Base-by-base conservation (phyloP, 1,140 invertebrate genomes). In the Drosophila sechellia region DNA sequence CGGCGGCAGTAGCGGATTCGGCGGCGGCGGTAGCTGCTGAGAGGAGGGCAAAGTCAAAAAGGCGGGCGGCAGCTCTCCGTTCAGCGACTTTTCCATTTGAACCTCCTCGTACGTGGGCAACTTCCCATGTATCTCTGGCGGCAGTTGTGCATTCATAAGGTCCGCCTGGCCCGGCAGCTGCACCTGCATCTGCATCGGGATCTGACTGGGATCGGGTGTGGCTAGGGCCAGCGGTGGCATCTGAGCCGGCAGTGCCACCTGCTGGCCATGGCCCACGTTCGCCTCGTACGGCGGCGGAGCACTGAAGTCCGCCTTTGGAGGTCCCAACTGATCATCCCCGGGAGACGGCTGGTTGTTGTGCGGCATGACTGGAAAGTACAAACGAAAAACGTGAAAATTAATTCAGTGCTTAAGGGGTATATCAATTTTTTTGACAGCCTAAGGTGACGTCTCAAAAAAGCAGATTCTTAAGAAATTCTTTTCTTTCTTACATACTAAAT, bases 91-190 rank as follows among this genome's bases (percentile, higher is more conserved):
- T 87, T 97, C 96, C 73, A 96, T 93, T 91, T 98, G 96, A 46
- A 97, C 97, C 92, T 98, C 97, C 91, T 98, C 97, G 93, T 98
- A 98, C 40, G 96, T 96, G 22, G 97, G 97, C 83, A 98, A 93
- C 93, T 97, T 97, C 11, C 94, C 95, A 56, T 95, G 95, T 39
- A 90, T 40, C n/a, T 87, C 79, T 40, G 81, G 83, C 48, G 60
- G 68, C 64, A 81, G 42, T 46, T 70, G 65, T n/a, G 60, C 60
- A 5, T 40, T 69, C 42, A 48, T 46, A 57, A 70, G 35, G 20
- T 81, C 70, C 55, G 59, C 54, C 6, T 64, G 60, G 2, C 54
- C 63, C 39, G 73, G 73, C 46, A 65, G 63, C 53, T 85, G 78
- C 49, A 77, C 46, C 35, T 53, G 40, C 58, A 45, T 79, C 49